Evolutionary conservation across 2,113 vertebrate species (phyloP).

Genomic region (Apteryx owenii): DNA sequence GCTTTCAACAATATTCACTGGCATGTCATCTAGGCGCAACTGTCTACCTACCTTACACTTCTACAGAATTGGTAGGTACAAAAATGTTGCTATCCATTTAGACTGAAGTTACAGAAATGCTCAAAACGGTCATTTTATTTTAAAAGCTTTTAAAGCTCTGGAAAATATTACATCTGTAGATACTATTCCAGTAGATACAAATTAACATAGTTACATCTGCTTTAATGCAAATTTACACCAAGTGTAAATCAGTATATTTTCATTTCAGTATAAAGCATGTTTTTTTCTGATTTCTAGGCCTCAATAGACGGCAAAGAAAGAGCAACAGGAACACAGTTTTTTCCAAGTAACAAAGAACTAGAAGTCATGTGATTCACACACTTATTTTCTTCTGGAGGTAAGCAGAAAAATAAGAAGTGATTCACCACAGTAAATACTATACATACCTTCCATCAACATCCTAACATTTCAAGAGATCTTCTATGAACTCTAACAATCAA

Average conservation of each 20-base stretch:
- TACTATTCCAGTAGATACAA: neutral
- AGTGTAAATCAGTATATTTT: neutral
- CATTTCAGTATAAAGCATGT: neutral
- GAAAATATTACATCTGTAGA: neutral
- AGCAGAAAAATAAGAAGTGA: neutral
- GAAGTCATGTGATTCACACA: neutral
- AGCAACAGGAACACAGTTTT: neutral
- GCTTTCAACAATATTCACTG: neutral
- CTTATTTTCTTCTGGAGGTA: neutral
- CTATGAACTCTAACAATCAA: neutral
- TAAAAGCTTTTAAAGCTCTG: neutral
- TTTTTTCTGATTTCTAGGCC: neutral
- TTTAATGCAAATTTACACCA: neutral
- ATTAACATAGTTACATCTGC: neutral
- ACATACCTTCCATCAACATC: neutral
- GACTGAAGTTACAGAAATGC: neutral
- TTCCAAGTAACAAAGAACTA: neutral
- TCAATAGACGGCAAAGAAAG: neutral
- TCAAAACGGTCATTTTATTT: neutral
- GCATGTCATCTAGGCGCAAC: neutral
- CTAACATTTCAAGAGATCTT: neutral
- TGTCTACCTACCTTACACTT: neutral
- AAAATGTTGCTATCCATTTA: neutral
- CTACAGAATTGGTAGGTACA: neutral
- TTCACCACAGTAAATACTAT: neutral